Conservation (phyloP, 35 echinoderm and acorn worm species). For the Eucidaris tribuloides region DNA sequence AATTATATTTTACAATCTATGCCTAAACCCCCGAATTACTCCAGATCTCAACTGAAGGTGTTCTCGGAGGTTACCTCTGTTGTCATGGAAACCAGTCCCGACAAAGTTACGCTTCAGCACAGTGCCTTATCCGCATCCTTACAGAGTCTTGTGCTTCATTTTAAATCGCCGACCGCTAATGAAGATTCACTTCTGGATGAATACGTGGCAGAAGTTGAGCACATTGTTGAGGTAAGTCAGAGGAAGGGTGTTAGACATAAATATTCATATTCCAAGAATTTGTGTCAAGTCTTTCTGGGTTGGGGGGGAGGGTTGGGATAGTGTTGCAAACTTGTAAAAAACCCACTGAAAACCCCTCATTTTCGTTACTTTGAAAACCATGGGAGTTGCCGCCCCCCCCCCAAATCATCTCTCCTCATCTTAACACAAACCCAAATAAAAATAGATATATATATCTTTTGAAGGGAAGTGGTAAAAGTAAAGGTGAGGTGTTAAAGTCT, state of each 20-base stretch:
- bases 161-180: neutral
- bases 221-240: neutral
- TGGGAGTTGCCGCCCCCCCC: too few relatives aligned
- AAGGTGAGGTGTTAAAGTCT: too few relatives aligned
- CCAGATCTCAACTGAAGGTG: slow-evolving; percentile 6
- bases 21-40: neutral
- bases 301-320: too few relatives aligned
- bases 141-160: neutral
- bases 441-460: too few relatives aligned
- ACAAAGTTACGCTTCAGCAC: neutral
- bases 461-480: too few relatives aligned
- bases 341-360: too few relatives aligned
- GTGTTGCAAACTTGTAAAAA: neutral
- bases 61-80: neutral
- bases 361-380: too few relatives aligned
- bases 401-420: too few relatives aligned
- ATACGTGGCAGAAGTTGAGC: neutral
- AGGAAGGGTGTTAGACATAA: too few relatives aligned
- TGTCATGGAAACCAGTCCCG: neutral
- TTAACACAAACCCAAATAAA: too few relatives aligned
- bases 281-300: neutral
- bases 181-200: neutral
- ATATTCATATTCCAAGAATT: too few relatives aligned
- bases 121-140: neutral
- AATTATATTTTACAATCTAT: neutral